Conservation (phyloP, 2,113 vertebrate genomes). For the Corydoras maculifer region DNA sequence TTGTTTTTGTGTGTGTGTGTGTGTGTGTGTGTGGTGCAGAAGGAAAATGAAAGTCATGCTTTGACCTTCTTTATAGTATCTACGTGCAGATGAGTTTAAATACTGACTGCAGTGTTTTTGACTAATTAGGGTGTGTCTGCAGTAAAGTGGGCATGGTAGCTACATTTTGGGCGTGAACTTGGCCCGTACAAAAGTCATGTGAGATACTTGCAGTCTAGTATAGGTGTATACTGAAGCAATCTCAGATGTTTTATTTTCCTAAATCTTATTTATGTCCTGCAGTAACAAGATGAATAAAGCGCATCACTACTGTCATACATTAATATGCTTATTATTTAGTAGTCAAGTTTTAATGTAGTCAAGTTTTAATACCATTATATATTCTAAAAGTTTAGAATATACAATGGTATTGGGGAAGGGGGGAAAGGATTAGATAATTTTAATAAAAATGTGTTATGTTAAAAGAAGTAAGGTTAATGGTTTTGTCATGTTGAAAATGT, state of each 20-base stretch:
- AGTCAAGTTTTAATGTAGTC: too few relatives aligned
- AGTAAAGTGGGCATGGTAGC: constrained; percentile 48
- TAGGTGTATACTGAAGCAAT: constrained; percentile 25
- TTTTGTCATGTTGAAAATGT: not conserved
- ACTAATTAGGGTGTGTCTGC: constrained; percentile 65
- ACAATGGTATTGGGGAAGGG: too few relatives aligned
- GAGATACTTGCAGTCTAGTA: constrained; percentile 19
- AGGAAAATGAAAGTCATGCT: constrained; percentile 2
- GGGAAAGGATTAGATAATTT: too few relatives aligned
- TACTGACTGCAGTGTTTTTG: constrained; percentile 40
- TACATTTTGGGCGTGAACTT: constrained; percentile 27
- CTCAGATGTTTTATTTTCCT: not conserved
- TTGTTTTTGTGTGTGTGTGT: constrained; percentile 32
- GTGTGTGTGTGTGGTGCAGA: constrained; percentile 18
- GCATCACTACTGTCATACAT: too few relatives aligned
- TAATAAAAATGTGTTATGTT: too few relatives aligned
- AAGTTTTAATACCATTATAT: too few relatives aligned
- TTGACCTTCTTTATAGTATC: constrained; percentile 37
- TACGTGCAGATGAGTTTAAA: constrained; percentile 18
- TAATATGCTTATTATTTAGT: too few relatives aligned
- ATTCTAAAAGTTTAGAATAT: too few relatives aligned
- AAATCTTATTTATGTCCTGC: not conserved
- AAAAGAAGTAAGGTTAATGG: not conserved
- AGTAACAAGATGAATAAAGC: not conserved
- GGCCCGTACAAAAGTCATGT: constrained; percentile 24